These are phyloP conservation scores for Xiphydria camelus DNA, from an alignment of 2,888 invertebrate species.

Conservation along the genomic window DNA sequence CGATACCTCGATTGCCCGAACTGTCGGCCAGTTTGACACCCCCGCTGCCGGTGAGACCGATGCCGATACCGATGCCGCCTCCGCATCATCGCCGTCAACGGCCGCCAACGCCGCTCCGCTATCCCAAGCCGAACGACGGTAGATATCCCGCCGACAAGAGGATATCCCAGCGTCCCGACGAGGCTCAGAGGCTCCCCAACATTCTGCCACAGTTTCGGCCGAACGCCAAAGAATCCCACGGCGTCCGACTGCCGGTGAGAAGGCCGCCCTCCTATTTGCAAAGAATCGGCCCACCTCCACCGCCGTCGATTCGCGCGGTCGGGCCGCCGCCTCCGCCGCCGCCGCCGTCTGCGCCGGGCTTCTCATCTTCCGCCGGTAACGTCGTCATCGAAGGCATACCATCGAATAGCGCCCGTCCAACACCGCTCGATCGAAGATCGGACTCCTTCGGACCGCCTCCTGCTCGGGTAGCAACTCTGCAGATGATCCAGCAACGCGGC, in stretches of 20 bases:
- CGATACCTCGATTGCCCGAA: constrained; percentile 31
- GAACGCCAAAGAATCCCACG: constrained; percentile 64
- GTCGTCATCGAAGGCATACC: constrained; percentile 36
- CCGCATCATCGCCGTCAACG: constrained; percentile 26
- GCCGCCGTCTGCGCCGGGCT: constrained; percentile 38
- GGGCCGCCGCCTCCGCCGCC: constrained; percentile 55
- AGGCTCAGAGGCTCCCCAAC: too few species aligned
- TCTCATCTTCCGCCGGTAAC: constrained; percentile 16
- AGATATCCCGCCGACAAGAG: too few species aligned
- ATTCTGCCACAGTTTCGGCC: constrained; percentile 75
- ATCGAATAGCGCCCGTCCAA: constrained; percentile 57
- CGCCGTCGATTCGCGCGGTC: constrained; percentile 46
- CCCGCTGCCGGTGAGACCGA: constrained; percentile 39
- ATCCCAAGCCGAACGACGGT: constrained; percentile 40
- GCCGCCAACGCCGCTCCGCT: constrained; percentile 37
- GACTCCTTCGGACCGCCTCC: constrained; percentile 34
- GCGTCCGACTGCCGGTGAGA: constrained; percentile 40
- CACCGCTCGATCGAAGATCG: constrained; percentile 54
- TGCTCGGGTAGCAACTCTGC: constrained; percentile 65
- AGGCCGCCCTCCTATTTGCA: constrained; percentile 1
- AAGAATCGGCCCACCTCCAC: constrained; percentile 36
- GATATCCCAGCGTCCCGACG: too few species aligned
- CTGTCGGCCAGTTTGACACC: constrained; percentile 49
- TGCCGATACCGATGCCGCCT: constrained; percentile 16
- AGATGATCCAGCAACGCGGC: constrained; percentile 67